Percentiles rank a stretch among this genome's conserved stretches.
phyloP scores from a whole-genome alignment of 2,797 vertebrate species.

The Oreochromis mossambicus region DNA sequence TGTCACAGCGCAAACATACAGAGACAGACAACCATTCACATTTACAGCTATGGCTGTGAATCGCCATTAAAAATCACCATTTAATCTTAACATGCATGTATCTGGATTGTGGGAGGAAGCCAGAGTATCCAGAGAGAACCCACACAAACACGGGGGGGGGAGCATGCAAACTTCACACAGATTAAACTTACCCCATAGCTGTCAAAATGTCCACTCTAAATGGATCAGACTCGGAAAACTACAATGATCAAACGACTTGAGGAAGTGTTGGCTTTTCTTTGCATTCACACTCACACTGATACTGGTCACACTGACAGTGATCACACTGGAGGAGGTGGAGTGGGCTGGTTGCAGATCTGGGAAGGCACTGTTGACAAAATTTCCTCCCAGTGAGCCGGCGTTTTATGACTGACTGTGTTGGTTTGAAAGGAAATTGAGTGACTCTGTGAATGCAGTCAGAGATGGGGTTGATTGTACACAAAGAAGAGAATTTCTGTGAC shows the following conservation, averaged over 20 bases:
- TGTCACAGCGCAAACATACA: too few species aligned
- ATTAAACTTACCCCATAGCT: background rate
- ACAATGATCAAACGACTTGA: background rate
- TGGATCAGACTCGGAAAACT: background rate
- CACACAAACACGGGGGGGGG: too few species aligned
- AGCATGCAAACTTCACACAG: background rate
- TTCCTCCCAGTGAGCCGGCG: background rate
- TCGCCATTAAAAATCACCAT: rapidly evolving
- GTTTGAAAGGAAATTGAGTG: background rate
- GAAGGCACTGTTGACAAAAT: background rate
- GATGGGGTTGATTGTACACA: background rate
- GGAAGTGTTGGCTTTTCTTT: background rate
- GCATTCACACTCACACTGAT: background rate
- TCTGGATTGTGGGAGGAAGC: background rate
- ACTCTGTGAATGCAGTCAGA: background rate
- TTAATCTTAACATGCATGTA: background rate
- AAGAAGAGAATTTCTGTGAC: rapidly evolving
- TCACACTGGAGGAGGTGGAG: background rate
- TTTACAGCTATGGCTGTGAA: background rate
- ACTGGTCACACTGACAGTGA: background rate
- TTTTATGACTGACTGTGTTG: background rate
- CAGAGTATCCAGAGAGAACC: too few species aligned
- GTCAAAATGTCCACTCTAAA: background rate
- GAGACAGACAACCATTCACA: background rate
- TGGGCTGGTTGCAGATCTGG: background rate